Evolutionary conservation across 1,140 invertebrate genomes (phyloP).

Genomic region (Drosophila navojoa): DNA sequence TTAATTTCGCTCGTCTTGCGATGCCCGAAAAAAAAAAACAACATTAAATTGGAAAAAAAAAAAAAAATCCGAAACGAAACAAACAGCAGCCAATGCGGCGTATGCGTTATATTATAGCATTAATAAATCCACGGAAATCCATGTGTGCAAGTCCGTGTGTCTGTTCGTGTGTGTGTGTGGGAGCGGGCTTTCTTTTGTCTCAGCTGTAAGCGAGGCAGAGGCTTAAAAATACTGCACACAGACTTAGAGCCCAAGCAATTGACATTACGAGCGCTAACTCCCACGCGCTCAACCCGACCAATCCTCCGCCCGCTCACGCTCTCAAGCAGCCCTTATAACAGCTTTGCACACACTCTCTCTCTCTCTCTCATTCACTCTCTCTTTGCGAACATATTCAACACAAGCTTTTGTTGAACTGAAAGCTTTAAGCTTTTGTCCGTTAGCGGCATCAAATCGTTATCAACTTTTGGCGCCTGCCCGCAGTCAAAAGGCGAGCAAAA

Average conservation of each 20-base stretch:
- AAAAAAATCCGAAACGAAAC: background rate
- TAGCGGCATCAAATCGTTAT: slow-evolving; percentile 16
- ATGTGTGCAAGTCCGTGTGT: background rate
- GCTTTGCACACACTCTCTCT: slow-evolving; percentile 10
- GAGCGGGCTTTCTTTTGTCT: slow-evolving; percentile 40
- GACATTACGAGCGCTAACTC: slow-evolving; percentile 74
- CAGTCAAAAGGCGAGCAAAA: slow-evolving; percentile 33
- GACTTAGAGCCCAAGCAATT: slow-evolving; percentile 64
- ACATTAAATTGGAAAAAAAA: slow-evolving; percentile 9
- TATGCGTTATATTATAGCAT: slow-evolving; percentile 68
- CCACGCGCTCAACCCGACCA: slow-evolving; percentile 33
- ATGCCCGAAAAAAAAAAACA: slow-evolving; percentile 13
- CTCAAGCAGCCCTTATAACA: background rate
- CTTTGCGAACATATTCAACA: slow-evolving; percentile 49
- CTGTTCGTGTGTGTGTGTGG: slow-evolving; percentile 17
- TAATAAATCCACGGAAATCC: slow-evolving; percentile 45
- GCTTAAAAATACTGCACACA: slow-evolving; percentile 65
- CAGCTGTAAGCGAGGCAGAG: slow-evolving; percentile 62
- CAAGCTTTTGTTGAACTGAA: slow-evolving; percentile 48
- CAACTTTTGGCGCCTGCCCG: slow-evolving; percentile 63
- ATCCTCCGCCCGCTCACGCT: background rate
- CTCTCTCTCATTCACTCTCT: slow-evolving; percentile 7
- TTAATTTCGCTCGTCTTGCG: slow-evolving; percentile 35
- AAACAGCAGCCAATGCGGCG: slow-evolving; percentile 44
- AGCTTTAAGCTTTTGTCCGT: slow-evolving; percentile 59